Evolutionary conservation across 2,888 invertebrate species (phyloP), one percentile per base, ranked within the genome.

Genomic region (Gonocerus acuteangulatus): DNA sequence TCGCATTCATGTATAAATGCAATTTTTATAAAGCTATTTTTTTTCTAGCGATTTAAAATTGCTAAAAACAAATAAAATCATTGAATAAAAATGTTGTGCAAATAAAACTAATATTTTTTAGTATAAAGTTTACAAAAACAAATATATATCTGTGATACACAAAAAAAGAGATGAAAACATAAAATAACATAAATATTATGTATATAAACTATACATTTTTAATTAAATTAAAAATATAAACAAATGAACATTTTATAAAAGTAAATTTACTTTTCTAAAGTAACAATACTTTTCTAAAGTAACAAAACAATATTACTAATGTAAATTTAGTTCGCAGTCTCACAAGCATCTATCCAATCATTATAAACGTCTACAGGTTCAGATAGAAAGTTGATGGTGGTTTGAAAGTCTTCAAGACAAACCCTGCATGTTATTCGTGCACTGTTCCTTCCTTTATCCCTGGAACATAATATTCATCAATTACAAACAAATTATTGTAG

Each of bases 321-420:
- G 36, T 48, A 59, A 39, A 11, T 39, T 58, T 63, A 85, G 75
- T 94, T 99, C 60, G 95, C 96, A 70, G 80, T 84, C 80, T 99
- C 97, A 77, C 97, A 99, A 1, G 96, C 97, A 79, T 99, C 97
- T 64, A 99, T 95, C 97, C 97, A 99, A 74, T 97, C 96, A 76
- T 96, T 95, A 74, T 97, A 99, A 15, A 99, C 97, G 79, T 99
- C 99, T 68, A 99, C 86, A 4, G 97, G 89, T 75, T 99, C 97
- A 7, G 96, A 95, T 63, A 99, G 79, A 72, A 93, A 90, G 77
- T 95, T 96, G 67, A 97, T 95, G 27, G 87, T 86, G 0, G 96
- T 94, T 74, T 97, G 96, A 76, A 92, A 97, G 72, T 94, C 95
- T 78, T 99, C 97, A 72, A 92, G 75, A 72, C 97, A 99, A 1